These are phyloP conservation scores for Yponomeuta cagnagella DNA, from an alignment of 2,888 invertebrate species.

Conservation along the genomic window DNA sequence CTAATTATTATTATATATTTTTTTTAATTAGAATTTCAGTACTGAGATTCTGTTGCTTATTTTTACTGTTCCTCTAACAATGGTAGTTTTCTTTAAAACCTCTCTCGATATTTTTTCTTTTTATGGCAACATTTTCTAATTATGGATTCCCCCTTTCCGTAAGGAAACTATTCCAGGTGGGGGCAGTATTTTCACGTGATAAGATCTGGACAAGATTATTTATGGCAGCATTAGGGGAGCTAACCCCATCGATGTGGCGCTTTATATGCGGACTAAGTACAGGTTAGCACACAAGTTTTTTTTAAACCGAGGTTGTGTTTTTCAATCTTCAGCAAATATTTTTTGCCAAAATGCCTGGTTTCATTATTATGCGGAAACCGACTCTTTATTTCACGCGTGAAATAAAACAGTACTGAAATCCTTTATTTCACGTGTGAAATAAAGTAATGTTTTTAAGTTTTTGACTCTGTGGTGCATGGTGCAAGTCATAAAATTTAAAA, in stretches of 20 bases:
- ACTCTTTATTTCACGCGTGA: no score
- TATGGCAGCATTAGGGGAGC: constrained; percentile 66
- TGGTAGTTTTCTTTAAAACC: background rate
- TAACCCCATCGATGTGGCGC: constrained; percentile 67
- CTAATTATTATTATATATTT: no score
- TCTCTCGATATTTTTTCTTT: background rate
- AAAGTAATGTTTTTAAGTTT: no score
- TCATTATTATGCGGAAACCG: no score
- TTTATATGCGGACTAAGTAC: constrained; percentile 58
- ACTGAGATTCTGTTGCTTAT: background rate
- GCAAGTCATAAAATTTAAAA: no score
- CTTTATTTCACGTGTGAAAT: no score
- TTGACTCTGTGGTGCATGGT: no score
- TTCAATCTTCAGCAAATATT: background rate
- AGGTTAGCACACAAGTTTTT: constrained; percentile 30
- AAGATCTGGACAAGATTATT: constrained; percentile 73
- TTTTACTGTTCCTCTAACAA: background rate
- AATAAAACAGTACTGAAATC: no score
- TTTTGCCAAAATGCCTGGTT: no score
- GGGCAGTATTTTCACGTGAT: constrained; percentile 67
- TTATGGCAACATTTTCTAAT: constrained; percentile 38
- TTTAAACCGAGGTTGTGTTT: constrained; percentile 15
- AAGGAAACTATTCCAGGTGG: constrained; percentile 59
- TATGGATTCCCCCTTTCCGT: constrained; percentile 49
- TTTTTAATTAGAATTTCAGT: no score